Base-by-base conservation (phyloP, 2,888 invertebrate genomes). In the Trissonchulus sp. region DNA sequence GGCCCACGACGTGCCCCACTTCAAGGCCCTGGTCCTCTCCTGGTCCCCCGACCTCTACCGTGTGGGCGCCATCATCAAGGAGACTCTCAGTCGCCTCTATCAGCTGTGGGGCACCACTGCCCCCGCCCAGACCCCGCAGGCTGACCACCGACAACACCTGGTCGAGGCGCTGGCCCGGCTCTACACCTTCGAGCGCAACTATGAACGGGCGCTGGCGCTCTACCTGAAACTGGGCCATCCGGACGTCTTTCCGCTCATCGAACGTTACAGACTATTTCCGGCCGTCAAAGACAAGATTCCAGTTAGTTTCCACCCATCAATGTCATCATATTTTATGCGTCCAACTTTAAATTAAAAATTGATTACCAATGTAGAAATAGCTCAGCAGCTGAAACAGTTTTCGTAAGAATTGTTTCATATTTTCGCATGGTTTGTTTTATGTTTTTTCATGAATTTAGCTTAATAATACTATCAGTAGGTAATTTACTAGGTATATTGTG, bases 161-260 rank as follows among this genome's bases (percentile, higher is more conserved):
- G 37, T 77, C 36, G 15, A 77, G 30, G 77, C 81, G 0, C 78
- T 83, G 1, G 83, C 82, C 1, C 79, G 80, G 74, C 76, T 83
- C 63, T 81, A 81, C 75, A 78, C 81, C 1, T 81, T 82, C 77
- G 81, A 81, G 35, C 77, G 83, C 35, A 80, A 81, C 34, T 81
- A 80, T 77, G 80, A 81, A 23, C 76, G 74, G 30, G 77, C 76
- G 1, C 62, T 75, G n/a, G 37, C 30, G 23, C 30, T 74, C 2
- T 74, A 74, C 31, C 18, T 77, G 76, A 74, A 65, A 34, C 63
- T 77, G 38, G 63, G 73, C 1, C 74, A 76, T 48, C 15, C 28
- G 18, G n/a, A 80, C 48, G 81, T 84, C 18, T 84, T 84, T 78
- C 78, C 77, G 31, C 79, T 84, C 60, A 81, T 84, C 60, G 80